phyloP scores from a whole-genome alignment of 2,113 vertebrate species.

The Falcunculus frontatus region DNA sequence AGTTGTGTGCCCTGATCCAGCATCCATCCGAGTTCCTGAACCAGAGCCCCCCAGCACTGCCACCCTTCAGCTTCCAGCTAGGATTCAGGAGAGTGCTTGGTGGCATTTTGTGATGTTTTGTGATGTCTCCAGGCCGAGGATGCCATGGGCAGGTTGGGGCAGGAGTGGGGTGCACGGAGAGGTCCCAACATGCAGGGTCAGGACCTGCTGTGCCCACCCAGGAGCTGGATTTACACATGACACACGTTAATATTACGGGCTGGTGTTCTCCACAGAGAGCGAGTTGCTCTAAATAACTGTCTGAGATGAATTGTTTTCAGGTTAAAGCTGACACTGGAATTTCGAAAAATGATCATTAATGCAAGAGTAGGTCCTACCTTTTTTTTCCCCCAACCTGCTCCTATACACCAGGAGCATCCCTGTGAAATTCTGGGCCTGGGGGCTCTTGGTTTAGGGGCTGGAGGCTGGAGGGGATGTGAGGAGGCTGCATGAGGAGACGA shows the following conservation, averaged over 20 bases:
- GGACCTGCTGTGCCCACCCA: not conserved
- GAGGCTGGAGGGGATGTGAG: too few relatives aligned
- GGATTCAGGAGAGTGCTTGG: rapidly evolving
- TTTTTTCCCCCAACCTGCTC: too few relatives aligned
- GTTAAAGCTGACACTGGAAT: not conserved
- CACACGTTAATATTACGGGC: not conserved
- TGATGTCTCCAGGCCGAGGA: not conserved
- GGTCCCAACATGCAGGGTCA: rapidly evolving
- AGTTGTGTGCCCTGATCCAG: not conserved
- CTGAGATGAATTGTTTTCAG: not conserved
- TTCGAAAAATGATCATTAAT: not conserved
- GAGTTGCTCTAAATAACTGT: not conserved
- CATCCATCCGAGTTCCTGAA: not conserved
- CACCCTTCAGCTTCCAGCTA: not conserved
- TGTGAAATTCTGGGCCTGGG: not conserved
- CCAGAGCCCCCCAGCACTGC: not conserved
- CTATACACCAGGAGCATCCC: not conserved
- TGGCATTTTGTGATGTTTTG: not conserved
- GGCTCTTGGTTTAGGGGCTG: not conserved
- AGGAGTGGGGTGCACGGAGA: rapidly evolving
- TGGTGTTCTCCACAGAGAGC: not conserved
- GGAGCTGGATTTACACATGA: not conserved
- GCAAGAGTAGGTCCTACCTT: rapidly evolving
- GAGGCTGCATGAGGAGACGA: not conserved
- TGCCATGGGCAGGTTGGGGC: not conserved